phyloP scores from a whole-genome alignment of 2,113 vertebrate genomes.

The Ciconia maguari region DNA sequence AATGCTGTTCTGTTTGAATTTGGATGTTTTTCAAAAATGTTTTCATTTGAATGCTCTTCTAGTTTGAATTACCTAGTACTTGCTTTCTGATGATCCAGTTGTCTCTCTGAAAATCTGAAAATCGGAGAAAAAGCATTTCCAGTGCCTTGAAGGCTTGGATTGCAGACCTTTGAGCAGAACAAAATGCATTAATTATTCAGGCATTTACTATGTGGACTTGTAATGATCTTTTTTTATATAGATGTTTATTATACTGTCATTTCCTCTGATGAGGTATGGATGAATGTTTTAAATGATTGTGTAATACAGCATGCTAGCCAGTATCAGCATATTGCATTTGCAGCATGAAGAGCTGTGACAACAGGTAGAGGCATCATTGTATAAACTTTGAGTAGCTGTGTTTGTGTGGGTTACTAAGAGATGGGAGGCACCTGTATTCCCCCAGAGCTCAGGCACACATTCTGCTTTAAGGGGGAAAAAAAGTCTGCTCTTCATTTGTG shows the following conservation, averaged over 20 bases:
- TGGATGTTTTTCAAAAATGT: neutral
- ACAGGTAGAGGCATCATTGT: neutral
- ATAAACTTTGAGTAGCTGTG: neutral
- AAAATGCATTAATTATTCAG: neutral
- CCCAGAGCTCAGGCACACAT: neutral
- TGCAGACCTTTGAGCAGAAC: neutral
- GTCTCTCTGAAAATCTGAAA: neutral
- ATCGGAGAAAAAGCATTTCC: neutral
- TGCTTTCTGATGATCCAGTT: neutral
- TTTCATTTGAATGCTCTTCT: neutral
- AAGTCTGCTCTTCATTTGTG: neutral
- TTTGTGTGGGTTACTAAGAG: neutral
- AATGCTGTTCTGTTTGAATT: neutral
- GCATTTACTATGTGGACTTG: accelerated
- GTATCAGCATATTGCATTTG: neutral
- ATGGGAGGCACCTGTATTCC: too few species aligned
- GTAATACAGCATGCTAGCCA: accelerated
- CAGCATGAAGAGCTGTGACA: neutral
- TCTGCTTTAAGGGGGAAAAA: neutral
- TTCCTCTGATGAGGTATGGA: neutral
- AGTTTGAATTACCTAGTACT: neutral
- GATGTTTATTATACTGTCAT: neutral
- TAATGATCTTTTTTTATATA: neutral
- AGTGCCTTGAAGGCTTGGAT: neutral
- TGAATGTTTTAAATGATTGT: neutral